Percentiles rank a stretch among this genome's conserved stretches.
Conservation (phyloP, 2,797 vertebrate genomes). For the Euphonia xanthogaster region DNA sequence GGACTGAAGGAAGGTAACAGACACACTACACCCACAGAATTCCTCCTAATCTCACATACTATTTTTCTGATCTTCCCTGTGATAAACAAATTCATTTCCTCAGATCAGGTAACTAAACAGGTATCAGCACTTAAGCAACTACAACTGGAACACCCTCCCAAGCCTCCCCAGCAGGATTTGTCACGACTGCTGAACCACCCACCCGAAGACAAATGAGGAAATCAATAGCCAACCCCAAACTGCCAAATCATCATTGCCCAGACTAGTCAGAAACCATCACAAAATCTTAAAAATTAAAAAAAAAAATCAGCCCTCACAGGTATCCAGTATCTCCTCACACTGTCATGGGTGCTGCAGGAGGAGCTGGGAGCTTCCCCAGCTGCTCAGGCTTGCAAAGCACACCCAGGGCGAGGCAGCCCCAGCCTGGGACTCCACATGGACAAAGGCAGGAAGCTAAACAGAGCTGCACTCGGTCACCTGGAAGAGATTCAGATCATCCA, state of each 20-base stretch:
- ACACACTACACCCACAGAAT: neutral
- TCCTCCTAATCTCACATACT: neutral
- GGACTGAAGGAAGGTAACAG: neutral
- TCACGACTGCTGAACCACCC: neutral
- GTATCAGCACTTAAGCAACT: neutral
- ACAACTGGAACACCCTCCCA: neutral
- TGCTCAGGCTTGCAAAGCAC: neutral
- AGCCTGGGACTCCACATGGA: conserved; percentile 49
- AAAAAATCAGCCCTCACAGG: neutral
- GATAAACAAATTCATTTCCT: neutral
- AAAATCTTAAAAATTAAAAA: neutral
- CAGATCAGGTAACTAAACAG: neutral
- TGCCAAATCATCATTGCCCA: neutral
- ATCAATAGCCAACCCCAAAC: neutral
- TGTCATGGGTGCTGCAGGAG: neutral
- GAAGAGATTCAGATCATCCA: conserved; percentile 41
- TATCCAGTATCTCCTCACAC: neutral
- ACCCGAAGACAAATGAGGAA: neutral
- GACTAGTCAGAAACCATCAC: neutral
- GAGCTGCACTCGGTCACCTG: conserved; percentile 45
- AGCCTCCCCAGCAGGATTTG: neutral
- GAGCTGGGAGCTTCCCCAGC: neutral
- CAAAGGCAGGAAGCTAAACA: conserved; percentile 65
- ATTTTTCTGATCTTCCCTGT: neutral
- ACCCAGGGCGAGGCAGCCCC: neutral